Base-by-base conservation (phyloP, 2,797 vertebrate genomes). In the Lagocephalus sceleratus region DNA sequence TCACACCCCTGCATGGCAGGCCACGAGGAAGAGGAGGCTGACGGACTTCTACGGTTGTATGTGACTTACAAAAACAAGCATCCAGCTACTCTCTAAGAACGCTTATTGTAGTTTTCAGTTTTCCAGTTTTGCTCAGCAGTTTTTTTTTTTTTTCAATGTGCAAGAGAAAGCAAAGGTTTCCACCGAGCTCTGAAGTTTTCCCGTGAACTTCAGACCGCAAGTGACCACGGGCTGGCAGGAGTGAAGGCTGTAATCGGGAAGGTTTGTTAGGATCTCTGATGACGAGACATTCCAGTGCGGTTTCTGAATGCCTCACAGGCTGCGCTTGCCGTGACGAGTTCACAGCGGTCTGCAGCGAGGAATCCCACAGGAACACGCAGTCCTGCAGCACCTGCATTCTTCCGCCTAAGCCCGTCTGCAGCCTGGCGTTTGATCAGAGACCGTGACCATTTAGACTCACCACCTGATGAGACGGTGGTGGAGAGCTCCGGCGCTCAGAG, bases 281-380 rank as follows among this genome's bases (percentile, higher is more conserved):
- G 81, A 81, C 76, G 72, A 82, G 76, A 82, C 84, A 89, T 89
- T 90, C 85, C 86, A 85, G 56, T 79, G 82, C 63, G 84, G 83
- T 87, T 88, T 79, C 32, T 68, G 69, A 71, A 67, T 63, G 73
- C 57, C 51, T 82, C 10, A 38, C 73, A 66, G 67, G 42, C 62
- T 68, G 39, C 44, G 55, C 58, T 76, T 57, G 29, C 46, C 54
- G 46, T 46, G 76, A 68, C 53, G 73, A 45, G 76, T 73, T 71
- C 68, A 57, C 61, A 49, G 67, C 50, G 63, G 78, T 77, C 57
- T 81, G 16, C 39, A 62, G 63, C 39, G 60, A 85, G 85, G 79
- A 90, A 90, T 88, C 68, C 79, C 76, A 68, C 65, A 66, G 68
- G 62, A 83, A 64, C 65, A 79, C 83, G 55, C 75, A 77, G 54